Conservation (phyloP, 1,140 invertebrate species). For the Sesamia nonagrioides region DNA sequence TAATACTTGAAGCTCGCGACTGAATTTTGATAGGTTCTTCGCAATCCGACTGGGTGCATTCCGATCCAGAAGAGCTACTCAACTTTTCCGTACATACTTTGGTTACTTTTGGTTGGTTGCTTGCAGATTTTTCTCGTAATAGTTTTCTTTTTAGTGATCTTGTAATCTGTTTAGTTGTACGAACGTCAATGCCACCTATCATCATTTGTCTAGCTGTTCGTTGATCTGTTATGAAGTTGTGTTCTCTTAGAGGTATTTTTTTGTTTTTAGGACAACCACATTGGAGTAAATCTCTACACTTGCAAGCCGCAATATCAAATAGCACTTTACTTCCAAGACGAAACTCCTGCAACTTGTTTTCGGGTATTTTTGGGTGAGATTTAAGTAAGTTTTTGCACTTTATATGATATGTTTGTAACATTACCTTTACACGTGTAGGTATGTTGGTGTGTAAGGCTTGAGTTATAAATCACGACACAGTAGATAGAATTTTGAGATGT, state of each 20-base stretch:
- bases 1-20: slow-evolving; percentile 7
- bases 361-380: too few relatives aligned
- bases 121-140: slow-evolving; percentile 16
- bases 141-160: slow-evolving; percentile 14
- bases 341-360: too few relatives aligned
- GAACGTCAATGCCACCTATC: not conserved
- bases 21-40: slow-evolving; percentile 48
- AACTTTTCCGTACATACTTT: slow-evolving; percentile 5
- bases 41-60: slow-evolving; percentile 31
- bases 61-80: not conserved
- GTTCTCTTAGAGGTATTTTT: slow-evolving; percentile 43
- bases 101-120: slow-evolving; percentile 7
- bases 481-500: too few relatives aligned
- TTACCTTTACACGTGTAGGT: too few relatives aligned
- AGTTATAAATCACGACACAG: too few relatives aligned
- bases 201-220: slow-evolving; percentile 31
- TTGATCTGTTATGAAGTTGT: slow-evolving; percentile 50
- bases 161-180: slow-evolving; percentile 12
- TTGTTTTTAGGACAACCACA: too few relatives aligned
- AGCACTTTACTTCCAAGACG: too few relatives aligned
- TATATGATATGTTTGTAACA: too few relatives aligned
- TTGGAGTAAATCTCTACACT: too few relatives aligned
- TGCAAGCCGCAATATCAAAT: too few relatives aligned
- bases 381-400: too few relatives aligned
- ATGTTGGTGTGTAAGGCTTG: too few relatives aligned